Evolutionary conservation across 2,888 invertebrate genomes (phyloP), one percentile per base, ranked within the genome.

Genomic region (Antitype chi): DNA sequence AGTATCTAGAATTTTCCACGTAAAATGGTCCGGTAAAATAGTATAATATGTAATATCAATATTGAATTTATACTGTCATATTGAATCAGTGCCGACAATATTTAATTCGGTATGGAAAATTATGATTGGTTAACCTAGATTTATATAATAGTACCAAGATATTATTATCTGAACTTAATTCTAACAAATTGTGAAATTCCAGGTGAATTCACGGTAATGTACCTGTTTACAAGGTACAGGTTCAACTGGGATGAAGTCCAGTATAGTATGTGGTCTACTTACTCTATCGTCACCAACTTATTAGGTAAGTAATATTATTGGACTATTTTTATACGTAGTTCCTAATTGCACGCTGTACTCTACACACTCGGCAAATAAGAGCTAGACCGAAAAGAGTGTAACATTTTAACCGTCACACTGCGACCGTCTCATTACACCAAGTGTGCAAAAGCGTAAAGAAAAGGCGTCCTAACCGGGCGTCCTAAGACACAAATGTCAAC

Each of bases 211-310:
- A 95, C 95, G 60, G 94, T 97, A 38, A 87, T 97, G 88, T 97
- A 97, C 88, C 92, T 97, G 60, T 97, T 97, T 88, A 95, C 96
- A 78, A 91, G 97, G 79, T 97, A 96, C 85, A 92, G 97, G 67
- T 97, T 97, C 90, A 96, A 97, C 85, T 97, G 97, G 97, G 96
- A 97, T 78, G 97, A 97, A 85, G 95, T 97, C 3, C 96, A 97
- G 85, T 97, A 94, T 90, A 97, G 97, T 77, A 93, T 97, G 90
- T 97, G 97, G 92, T 96, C 96, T 49, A 97, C 97, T 0, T 97
- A 97, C 91, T 94, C 96, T 82, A 97, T 97, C 80, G 93, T 97
- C 57, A 96, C 97, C 1, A 97, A 97, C 87, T 93, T 97, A 79
- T 32, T 68, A 57, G 68, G 68, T 68, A 32, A 32, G 67, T 20